These are phyloP conservation scores for Telenomus remus DNA, from an alignment of 1,140 invertebrate species.

Conservation along the genomic window DNA sequence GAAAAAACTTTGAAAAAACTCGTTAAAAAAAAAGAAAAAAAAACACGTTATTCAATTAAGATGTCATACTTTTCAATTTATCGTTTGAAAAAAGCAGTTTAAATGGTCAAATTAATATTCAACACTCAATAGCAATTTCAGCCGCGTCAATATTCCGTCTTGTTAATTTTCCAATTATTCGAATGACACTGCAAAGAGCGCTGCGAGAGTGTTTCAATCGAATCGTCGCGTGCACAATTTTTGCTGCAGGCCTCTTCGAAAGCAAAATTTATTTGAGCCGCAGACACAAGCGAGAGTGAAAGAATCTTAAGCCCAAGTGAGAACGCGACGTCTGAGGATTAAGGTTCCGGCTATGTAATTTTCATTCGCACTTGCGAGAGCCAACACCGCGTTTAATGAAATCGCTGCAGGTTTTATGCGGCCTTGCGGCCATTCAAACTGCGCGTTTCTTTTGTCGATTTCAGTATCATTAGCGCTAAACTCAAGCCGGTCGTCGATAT, in stretches of 20 bases:
- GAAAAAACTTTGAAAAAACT: no score
- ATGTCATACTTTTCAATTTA: no score
- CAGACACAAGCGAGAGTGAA: background rate
- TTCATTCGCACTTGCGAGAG: slow-evolving; percentile 54
- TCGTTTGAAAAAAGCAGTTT: no score
- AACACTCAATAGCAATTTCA: no score
- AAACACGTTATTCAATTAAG: no score
- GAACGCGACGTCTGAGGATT: slow-evolving; percentile 4
- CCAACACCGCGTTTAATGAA: slow-evolving; percentile 47
- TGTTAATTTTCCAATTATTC: no score
- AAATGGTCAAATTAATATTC: no score
- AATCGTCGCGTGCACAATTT: slow-evolving; percentile 38
- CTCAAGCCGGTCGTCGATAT: slow-evolving; percentile 55
- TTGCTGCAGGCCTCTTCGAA: slow-evolving; percentile 15
- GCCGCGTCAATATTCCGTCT: no score
- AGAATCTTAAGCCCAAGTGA: background rate
- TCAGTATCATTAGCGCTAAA: slow-evolving; percentile 59
- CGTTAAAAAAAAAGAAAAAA: no score
- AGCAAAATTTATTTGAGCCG: slow-evolving; percentile 23
- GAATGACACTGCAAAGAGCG: no score
- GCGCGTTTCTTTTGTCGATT: slow-evolving; percentile 43
- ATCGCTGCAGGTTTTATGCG: slow-evolving; percentile 50
- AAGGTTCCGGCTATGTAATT: slow-evolving; percentile 44
- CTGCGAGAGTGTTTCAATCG: no score
- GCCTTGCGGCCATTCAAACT: slow-evolving; percentile 29